Conservation (phyloP, 2,888 invertebrate species). For the Germaria angustata region DNA sequence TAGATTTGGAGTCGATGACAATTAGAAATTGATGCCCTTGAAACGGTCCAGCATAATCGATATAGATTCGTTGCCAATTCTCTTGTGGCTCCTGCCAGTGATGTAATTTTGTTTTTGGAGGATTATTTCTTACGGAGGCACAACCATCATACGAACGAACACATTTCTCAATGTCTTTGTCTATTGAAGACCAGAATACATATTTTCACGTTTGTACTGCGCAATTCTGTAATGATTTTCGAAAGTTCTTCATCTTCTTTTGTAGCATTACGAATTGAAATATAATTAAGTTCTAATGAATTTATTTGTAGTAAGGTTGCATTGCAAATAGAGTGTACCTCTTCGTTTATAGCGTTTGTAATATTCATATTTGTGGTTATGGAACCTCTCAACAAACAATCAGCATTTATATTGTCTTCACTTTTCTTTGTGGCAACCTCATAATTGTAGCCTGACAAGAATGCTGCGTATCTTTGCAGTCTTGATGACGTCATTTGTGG, state of each 20-base stretch:
- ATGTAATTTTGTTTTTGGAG: background rate
- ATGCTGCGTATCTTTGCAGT: constrained; percentile 58
- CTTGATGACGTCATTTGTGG: constrained; percentile 57
- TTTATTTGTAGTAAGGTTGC: no score
- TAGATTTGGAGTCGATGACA: background rate
- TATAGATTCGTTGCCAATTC: background rate
- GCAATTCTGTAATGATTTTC: constrained; percentile 25
- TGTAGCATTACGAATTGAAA: constrained; percentile 50
- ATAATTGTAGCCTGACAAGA: constrained; percentile 54
- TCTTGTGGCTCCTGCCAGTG: background rate
- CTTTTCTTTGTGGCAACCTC: constrained; percentile 37
- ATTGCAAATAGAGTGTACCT: constrained; percentile 27
- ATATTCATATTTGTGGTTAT: background rate
- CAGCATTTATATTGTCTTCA: constrained; percentile 55
- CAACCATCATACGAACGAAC: background rate
- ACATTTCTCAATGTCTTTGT: background rate
- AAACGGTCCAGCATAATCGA: background rate
- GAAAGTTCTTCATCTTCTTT: constrained; percentile 29
- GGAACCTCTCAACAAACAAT: constrained; percentile 62
- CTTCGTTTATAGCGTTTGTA: constrained; percentile 22
- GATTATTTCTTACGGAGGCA: background rate
- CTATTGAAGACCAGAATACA: background rate
- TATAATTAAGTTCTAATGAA: no score
- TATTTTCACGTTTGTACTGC: constrained; percentile 2
- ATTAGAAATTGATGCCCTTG: background rate